Base-by-base conservation (phyloP, 2,113 vertebrate genomes). In the Pelmatolapia mariae region DNA sequence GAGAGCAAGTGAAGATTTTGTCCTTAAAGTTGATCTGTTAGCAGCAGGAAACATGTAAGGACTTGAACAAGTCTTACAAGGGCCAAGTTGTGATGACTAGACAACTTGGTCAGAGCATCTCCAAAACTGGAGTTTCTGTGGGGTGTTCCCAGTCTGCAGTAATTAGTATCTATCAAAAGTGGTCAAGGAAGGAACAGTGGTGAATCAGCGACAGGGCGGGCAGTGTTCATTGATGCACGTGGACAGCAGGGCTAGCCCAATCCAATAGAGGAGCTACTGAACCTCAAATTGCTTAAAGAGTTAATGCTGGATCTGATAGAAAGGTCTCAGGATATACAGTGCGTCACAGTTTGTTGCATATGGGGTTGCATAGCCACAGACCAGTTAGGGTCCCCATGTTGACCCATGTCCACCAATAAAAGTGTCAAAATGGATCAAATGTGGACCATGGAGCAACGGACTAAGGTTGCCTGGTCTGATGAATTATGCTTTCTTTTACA, bases 171-270 rank as follows among this genome's bases (percentile, higher is more conserved):
- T 61, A 61, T 61, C 57, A 61, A 61, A 61, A 4, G 57, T 61
- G 57, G 57, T 61, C 57, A 61, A 31, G 15, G 13, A 61, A 61
- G 26, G 57, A 61, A 31, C 8, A 31, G 57, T 31, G 26, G 15
- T 61, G 15, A 61, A 18, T 31, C 57, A 61, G 15, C 57, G 2
- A 61, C 26, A 61, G 8, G 57, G 57, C 2, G 0, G 15, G 26
- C 57, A 61, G 5, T 61, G 26, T 61, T 61, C 57, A 31, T 0
- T 31, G 15, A 18, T 31, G 15, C 26, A 31, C 3, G 1, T 0
- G 26, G 57, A 18, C 15, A 31, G 26, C 26, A 31, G 15, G 57
- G 2, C 26, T 61, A 18, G 15, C 5, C 15, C 15, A 4, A 61
- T 31, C 57, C 57, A 31, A 31, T 0, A 10, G 57, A 61, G 26